Evolutionary conservation across 2,113 vertebrate species (phyloP), one percentile per base, ranked within the genome.

Genomic region (Oostethus manadensis): DNA sequence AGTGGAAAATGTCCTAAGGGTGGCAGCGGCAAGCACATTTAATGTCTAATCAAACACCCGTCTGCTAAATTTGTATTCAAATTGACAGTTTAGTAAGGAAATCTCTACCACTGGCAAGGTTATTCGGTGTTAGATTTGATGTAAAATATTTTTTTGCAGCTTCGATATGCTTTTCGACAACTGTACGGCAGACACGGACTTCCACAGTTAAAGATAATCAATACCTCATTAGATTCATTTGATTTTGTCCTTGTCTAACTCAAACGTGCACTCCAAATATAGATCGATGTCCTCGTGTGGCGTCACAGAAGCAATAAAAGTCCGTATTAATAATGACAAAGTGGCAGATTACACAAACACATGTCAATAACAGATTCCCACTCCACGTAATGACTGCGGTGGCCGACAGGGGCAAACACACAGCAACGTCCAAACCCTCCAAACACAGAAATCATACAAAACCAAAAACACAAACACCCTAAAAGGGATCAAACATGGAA

Each of bases 1-100:
- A 62, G 51, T 72, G 87, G 86, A 89, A 90, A 86, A 78, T 81
- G 63, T 40, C 87, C 82, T 43, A 23, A 26, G 83, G 85, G 72
- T 54, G 14, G 38, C 14, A 7, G 29, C 29, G 29, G 18, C 15
- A 18, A 40, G 47, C 18, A 44, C 60, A 61, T 55, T 60, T 62
- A 14, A 38, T 51, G 10, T 56, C 20, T 8, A 55, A 35, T 43
- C 3, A 71, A 68, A 73, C 26, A 14, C 9, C 43, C 35, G 8
- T 29, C 22, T 29, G 16, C 16, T 29, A 16, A 17, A 51, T 33
- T 33, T 29, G 8, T 17, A 51, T 23, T 22, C 13, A 13, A 50
- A 50, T 23, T 20, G 21, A 14, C 48, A 15, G 14, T 50, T 26
- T 23, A 15, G 21, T 50, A 16, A 16, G 6, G 23, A 23, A 23